These are phyloP conservation scores for Pachliopta kotzebuea DNA, from an alignment of 2,888 invertebrate species.

Conservation along the genomic window DNA sequence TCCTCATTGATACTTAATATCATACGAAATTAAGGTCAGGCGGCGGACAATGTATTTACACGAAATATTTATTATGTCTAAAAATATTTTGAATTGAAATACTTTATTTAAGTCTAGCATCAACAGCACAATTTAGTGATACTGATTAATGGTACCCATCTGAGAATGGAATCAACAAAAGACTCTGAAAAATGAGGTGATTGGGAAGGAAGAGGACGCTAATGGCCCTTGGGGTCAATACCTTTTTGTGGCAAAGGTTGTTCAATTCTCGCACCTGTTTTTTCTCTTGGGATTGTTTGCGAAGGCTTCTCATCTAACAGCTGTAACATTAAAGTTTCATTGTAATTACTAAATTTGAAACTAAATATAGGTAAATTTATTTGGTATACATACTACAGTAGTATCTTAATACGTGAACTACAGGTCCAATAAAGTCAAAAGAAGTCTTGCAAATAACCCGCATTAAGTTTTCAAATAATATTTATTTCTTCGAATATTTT, in stretches of 20 bases:
- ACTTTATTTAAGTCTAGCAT: no score
- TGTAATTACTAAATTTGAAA: not conserved
- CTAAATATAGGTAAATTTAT: not conserved
- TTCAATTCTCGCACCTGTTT: slow-evolving; percentile 15
- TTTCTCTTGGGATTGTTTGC: slow-evolving; percentile 6
- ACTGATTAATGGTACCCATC: slow-evolving; percentile 18
- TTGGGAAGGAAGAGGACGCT: slow-evolving; percentile 13
- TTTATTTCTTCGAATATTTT: not conserved
- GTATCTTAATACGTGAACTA: no score
- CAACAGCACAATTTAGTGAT: slow-evolving; percentile 1
- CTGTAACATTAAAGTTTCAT: not conserved
- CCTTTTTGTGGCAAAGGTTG: slow-evolving; percentile 17
- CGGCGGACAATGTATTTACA: no score
- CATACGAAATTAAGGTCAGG: no score
- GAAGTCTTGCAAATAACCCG: not conserved
- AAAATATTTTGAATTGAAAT: not conserved
- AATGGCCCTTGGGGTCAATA: slow-evolving; percentile 22
- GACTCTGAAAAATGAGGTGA: slow-evolving; percentile 26
- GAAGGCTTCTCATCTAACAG: not conserved
- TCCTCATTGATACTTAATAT: no score
- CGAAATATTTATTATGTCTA: not conserved
- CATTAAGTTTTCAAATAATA: not conserved
- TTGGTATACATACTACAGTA: not conserved
- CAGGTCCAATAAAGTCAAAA: not conserved
- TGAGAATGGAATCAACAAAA: slow-evolving; percentile 15